These are phyloP conservation scores for human (Homo sapiens) DNA, from an alignment of 2,113 vertebrate genomes.

Conservation along the genomic window DNA sequence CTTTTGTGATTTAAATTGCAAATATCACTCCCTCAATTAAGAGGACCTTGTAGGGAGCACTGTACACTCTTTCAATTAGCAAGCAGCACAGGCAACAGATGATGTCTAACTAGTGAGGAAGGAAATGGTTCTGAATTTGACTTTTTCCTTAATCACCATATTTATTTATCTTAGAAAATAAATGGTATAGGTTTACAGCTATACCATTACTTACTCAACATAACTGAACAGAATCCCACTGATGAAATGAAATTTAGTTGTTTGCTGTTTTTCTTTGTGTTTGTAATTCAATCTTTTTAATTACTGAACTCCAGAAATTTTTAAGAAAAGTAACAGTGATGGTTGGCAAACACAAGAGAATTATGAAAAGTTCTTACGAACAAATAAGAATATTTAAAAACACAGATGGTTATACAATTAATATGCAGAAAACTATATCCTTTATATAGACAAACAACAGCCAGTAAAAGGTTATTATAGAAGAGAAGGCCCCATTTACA, in stretches of 20 bases:
- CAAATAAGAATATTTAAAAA: constrained; percentile 1
- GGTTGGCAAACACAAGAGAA: not conserved
- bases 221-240: not conserved
- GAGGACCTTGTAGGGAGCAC: constrained; percentile 39
- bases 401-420: not conserved
- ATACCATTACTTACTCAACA: not conserved
- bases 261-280: not conserved
- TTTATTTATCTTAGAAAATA: constrained; percentile 49
- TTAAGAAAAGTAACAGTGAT: constrained; percentile 27
- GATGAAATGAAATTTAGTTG: not conserved
- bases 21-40: constrained; percentile 48
- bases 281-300: constrained; percentile 7
- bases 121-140: not conserved
- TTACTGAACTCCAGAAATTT: constrained; percentile 5
- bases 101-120: not conserved
- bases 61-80: not conserved
- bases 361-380: not conserved
- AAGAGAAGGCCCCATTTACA: not conserved
- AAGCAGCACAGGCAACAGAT: not conserved
- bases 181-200: constrained; percentile 20
- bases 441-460: not conserved
- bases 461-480: not conserved
- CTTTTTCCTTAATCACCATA: constrained; percentile 11
- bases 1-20: constrained; percentile 61
- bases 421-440: not conserved